Evolutionary conservation across 2,797 vertebrate genomes (phyloP).

Genomic region (Atherinosoma microstoma): DNA sequence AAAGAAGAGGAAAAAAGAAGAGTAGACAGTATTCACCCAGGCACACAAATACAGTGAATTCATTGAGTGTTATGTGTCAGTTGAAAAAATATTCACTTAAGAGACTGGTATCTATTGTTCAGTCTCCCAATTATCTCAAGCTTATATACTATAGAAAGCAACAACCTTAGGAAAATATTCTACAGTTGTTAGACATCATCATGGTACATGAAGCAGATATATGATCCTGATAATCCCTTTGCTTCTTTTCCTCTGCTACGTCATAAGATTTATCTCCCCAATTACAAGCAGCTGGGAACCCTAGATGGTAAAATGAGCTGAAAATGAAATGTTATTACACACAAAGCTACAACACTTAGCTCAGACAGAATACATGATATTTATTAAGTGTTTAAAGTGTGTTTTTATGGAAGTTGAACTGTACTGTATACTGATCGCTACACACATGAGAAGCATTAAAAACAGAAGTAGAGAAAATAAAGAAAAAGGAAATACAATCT

Average conservation of each 20-base stretch:
- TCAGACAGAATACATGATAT: slow-evolving; percentile 42
- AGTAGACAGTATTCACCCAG: slow-evolving; percentile 49
- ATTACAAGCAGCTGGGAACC: slow-evolving; percentile 37
- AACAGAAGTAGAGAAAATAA: neutral
- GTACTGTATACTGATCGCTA: neutral
- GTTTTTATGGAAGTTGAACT: slow-evolving; percentile 19
- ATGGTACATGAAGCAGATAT: neutral
- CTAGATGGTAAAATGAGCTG: slow-evolving; percentile 46
- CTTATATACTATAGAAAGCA: slow-evolving; percentile 12
- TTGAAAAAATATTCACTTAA: slow-evolving; percentile 37
- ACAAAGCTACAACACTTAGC: slow-evolving; percentile 23
- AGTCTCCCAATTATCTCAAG: slow-evolving; percentile 9
- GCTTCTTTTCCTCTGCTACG: slow-evolving; percentile 14
- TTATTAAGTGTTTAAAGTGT: slow-evolving; percentile 38
- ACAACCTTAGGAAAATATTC: slow-evolving; percentile 2
- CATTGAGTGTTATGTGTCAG: slow-evolving; percentile 42
- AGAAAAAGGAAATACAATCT: neutral
- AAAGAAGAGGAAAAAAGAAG: slow-evolving; percentile 30
- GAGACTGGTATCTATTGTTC: slow-evolving; percentile 34
- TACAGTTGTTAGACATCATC: slow-evolving; percentile 5
- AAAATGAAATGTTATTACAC: slow-evolving; percentile 32
- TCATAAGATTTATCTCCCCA: slow-evolving; percentile 41
- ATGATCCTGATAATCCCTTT: slow-evolving; percentile 1
- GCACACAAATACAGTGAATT: slow-evolving; percentile 46
- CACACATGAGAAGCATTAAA: slow-evolving; percentile 5